phyloP scores from a whole-genome alignment of 2,888 invertebrate genomes.

The Lasiommata megera region DNA sequence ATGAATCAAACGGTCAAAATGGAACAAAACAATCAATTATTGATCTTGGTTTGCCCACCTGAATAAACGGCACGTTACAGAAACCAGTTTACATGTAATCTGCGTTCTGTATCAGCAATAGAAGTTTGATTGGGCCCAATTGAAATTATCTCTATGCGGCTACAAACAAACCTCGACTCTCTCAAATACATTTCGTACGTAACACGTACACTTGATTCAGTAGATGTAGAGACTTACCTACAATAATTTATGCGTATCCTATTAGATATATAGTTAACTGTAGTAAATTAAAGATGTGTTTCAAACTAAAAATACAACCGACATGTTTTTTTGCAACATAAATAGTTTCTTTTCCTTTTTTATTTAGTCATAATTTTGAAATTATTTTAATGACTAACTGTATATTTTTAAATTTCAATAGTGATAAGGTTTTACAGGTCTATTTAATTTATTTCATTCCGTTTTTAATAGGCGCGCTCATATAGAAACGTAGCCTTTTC shows the following conservation, averaged over 20 bases:
- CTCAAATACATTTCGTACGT: neutral
- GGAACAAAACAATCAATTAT: slow-evolving; percentile 15
- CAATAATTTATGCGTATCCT: slow-evolving; percentile 2
- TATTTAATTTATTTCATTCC: too few relatives aligned
- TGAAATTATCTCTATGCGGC: slow-evolving; percentile 11
- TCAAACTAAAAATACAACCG: neutral
- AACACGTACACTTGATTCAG: neutral
- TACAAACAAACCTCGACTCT: slow-evolving; percentile 1
- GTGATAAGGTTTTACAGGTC: too few relatives aligned
- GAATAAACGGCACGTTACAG: slow-evolving; percentile 20
- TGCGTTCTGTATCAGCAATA: slow-evolving; percentile 3
- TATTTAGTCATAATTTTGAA: neutral
- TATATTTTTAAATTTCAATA: too few relatives aligned
- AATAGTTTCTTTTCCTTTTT: neutral
- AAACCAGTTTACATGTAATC: slow-evolving; percentile 16
- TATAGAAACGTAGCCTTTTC: too few relatives aligned
- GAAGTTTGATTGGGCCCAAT: slow-evolving; percentile 7
- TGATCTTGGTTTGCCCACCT: slow-evolving; percentile 11
- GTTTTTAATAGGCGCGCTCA: too few relatives aligned
- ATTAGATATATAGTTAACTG: neutral
- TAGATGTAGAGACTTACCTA: neutral
- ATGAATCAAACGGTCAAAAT: slow-evolving; percentile 15
- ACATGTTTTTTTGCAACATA: neutral
- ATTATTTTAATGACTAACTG: too few relatives aligned
- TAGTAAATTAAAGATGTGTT: neutral